Percentiles rank a stretch among this genome's conserved stretches.
Evolutionary conservation across 2,888 invertebrate species (phyloP).

Genomic region (Agonopterix arenella): DNA sequence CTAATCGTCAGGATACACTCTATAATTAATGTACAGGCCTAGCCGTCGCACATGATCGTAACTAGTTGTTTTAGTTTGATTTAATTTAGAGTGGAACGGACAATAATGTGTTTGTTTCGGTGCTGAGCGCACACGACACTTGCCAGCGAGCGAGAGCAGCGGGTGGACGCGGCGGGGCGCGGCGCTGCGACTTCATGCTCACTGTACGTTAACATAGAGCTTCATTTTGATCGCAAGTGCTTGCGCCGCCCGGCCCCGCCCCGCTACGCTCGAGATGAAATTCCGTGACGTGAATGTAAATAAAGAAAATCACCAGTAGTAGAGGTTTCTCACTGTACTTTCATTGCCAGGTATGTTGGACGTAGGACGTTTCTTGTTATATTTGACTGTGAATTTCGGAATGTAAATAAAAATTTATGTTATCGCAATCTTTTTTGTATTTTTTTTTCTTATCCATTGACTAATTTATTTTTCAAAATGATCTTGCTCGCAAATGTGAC

Average conservation of each 20-base stretch:
- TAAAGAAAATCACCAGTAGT: slow-evolving; percentile 36
- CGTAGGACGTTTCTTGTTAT: slow-evolving; percentile 56
- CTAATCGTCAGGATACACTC: slow-evolving; percentile 30
- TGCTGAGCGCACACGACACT: slow-evolving; percentile 14
- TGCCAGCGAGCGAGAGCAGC: background rate
- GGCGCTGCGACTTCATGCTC: too few relatives aligned
- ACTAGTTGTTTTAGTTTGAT: slow-evolving; percentile 17
- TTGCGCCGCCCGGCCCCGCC: background rate
- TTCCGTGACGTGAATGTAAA: slow-evolving; percentile 28
- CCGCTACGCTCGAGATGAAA: background rate
- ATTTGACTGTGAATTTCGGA: slow-evolving; percentile 70
- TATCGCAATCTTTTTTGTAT: slow-evolving; percentile 52
- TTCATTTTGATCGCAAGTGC: too few relatives aligned
- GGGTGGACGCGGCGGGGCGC: background rate
- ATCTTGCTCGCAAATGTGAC: too few relatives aligned
- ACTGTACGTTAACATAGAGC: too few relatives aligned
- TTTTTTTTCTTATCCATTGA: slow-evolving; percentile 16
- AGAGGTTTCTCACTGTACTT: slow-evolving; percentile 44
- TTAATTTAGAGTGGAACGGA: slow-evolving; percentile 19
- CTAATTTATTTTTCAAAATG: background rate
- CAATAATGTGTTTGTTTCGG: slow-evolving; percentile 25
- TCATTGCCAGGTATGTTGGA: slow-evolving; percentile 43
- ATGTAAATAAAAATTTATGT: slow-evolving; percentile 76
- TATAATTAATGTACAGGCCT: slow-evolving; percentile 42
- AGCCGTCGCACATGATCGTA: slow-evolving; percentile 27